Percentiles rank a stretch among this genome's conserved stretches.
Conservation (phyloP, 2,888 invertebrate genomes). For the Netelia melanura region DNA sequence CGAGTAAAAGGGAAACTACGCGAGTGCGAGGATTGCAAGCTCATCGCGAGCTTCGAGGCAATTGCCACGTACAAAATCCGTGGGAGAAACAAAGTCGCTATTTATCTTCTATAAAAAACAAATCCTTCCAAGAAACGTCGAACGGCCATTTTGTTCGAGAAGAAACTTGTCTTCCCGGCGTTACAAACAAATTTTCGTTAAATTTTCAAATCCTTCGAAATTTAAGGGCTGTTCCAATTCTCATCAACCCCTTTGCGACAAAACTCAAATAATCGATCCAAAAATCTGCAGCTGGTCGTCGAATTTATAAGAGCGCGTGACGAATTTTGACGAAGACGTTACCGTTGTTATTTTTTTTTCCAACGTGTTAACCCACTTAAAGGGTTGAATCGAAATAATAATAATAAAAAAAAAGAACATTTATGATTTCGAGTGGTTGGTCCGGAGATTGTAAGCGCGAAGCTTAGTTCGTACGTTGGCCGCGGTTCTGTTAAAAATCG, state of each 20-base stretch:
- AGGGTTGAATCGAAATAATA: conserved; percentile 39
- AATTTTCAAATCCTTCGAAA: too few relatives aligned
- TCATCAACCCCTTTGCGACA: not conserved
- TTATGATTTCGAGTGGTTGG: conserved; percentile 60
- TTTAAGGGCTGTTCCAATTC: too few relatives aligned
- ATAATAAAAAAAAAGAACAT: not conserved
- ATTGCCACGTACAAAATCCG: conserved; percentile 16
- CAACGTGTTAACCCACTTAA: conserved; percentile 56
- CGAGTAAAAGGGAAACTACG: conserved; percentile 72
- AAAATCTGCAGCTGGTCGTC: not conserved
- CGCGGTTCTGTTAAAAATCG: conserved; percentile 82
- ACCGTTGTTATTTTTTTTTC: conserved; percentile 52
- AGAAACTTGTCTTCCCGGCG: too few relatives aligned
- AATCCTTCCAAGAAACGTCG: too few relatives aligned
- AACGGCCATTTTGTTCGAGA: too few relatives aligned
- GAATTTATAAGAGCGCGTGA: conserved; percentile 52
- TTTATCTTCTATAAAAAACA: too few relatives aligned
- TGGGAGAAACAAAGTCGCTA: not conserved
- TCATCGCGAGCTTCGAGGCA: conserved; percentile 60
- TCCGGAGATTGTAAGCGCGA: conserved; percentile 67
- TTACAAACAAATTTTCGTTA: too few relatives aligned
- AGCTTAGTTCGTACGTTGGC: conserved; percentile 55
- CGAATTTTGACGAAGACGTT: conserved; percentile 70
- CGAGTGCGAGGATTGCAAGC: conserved; percentile 66
- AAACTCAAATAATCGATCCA: not conserved